These are phyloP conservation scores for Saxicola maurus DNA, from an alignment of 2,797 vertebrate species.

Conservation along the genomic window DNA sequence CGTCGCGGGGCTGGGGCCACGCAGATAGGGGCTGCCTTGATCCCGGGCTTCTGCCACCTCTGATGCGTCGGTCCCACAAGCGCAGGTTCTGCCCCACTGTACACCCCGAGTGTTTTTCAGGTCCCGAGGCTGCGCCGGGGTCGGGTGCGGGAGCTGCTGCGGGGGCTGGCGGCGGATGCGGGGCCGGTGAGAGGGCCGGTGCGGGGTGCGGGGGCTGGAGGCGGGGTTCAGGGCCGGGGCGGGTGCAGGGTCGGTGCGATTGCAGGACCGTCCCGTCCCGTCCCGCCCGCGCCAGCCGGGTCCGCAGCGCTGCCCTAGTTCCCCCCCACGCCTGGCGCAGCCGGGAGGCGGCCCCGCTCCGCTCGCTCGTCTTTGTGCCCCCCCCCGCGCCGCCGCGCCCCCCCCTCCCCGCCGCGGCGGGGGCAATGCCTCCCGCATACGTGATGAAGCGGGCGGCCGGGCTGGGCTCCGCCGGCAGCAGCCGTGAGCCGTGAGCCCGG, in stretches of 20 bases:
- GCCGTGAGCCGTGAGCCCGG: conserved; percentile 32
- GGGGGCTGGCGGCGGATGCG: neutral
- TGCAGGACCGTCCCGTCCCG: neutral
- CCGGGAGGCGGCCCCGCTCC: neutral
- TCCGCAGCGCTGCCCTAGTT: conserved; percentile 28
- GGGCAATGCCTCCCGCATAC: conserved; percentile 81
- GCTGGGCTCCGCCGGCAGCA: conserved; percentile 65
- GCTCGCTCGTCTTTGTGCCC: neutral
- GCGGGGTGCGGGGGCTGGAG: neutral
- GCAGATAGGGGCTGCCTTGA: too few species aligned
- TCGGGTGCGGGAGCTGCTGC: neutral
- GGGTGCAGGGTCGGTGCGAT: neutral
- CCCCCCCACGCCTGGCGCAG: neutral
- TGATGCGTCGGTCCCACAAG: neutral
- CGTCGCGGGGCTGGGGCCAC: neutral
- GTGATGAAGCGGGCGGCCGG: conserved; percentile 82
- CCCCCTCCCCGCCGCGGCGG: conserved; percentile 40
- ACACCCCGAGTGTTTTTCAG: fast-evolving
- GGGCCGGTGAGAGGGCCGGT: neutral
- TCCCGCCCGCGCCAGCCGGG: neutral
- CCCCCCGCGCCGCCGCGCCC: neutral
- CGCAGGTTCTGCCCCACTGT: neutral
- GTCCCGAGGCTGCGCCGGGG: neutral
- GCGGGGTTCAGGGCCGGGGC: neutral
- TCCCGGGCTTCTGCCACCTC: neutral